Conservation (phyloP, 2,113 vertebrate species). For the Catharus minimus region DNA sequence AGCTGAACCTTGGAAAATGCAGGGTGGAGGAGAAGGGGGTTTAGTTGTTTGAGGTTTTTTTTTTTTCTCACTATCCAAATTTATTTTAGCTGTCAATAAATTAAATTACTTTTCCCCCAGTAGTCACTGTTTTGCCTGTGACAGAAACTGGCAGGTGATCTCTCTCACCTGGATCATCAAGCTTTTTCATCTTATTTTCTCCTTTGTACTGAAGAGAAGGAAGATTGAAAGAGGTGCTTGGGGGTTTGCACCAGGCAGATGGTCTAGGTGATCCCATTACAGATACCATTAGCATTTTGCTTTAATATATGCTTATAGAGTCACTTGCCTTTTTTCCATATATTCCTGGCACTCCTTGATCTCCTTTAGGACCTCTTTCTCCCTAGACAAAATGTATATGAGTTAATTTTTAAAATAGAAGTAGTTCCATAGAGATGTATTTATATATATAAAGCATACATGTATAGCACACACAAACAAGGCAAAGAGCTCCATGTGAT, state of each 20-base stretch:
- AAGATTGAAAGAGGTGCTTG: neutral
- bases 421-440: neutral
- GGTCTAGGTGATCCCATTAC: neutral
- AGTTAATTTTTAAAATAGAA: neutral
- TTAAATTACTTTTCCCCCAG: neutral
- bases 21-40: neutral
- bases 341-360: slow-evolving; percentile 82
- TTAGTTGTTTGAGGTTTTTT: neutral
- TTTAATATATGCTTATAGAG: neutral
- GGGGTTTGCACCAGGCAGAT: neutral
- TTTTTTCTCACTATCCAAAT: neutral
- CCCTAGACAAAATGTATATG: slow-evolving; percentile 77
- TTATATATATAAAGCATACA: neutral
- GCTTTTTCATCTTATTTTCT: neutral
- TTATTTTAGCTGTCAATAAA: neutral
- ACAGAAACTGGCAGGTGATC: neutral
- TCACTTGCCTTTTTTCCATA: slow-evolving; percentile 84
- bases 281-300: neutral
- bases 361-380: slow-evolving; percentile 81
- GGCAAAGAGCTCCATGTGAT: neutral
- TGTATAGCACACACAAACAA: neutral
- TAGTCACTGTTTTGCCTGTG: neutral
- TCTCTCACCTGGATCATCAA: neutral
- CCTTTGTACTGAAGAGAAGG: fast-evolving
- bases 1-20: neutral